These are phyloP conservation scores for Agelastica alni DNA, from an alignment of 2,888 invertebrate species.

Conservation along the genomic window DNA sequence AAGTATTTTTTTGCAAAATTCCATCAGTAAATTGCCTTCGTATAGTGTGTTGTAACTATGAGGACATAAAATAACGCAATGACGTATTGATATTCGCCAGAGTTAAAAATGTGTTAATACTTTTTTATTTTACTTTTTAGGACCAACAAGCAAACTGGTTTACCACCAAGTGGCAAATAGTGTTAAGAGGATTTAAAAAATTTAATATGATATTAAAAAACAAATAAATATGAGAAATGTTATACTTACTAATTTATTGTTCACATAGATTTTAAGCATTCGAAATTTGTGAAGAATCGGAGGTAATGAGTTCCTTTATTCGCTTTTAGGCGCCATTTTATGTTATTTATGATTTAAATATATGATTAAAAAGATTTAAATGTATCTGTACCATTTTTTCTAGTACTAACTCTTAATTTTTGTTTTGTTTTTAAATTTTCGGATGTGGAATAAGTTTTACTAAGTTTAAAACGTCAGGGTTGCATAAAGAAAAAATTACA, in stretches of 20 bases:
- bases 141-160: constrained; percentile 46
- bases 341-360: constrained; percentile 8
- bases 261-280: constrained; percentile 41
- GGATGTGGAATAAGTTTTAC: too few relatives aligned
- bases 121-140: constrained; percentile 41
- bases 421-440: background rate
- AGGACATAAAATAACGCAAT: too few relatives aligned
- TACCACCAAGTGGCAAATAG: constrained; percentile 49
- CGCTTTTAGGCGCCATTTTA: constrained; percentile 1
- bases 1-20: too few relatives aligned
- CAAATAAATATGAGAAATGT: constrained; percentile 20
- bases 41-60: too few relatives aligned
- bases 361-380: background rate
- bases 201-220: constrained; percentile 22
- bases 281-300: constrained; percentile 25
- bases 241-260: constrained; percentile 29
- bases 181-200: constrained; percentile 23
- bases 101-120: too few relatives aligned
- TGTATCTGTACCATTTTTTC: constrained; percentile 14
- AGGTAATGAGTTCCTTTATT: constrained; percentile 43
- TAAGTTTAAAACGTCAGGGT: too few relatives aligned
- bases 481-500: background rate
- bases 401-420: constrained; percentile 11
- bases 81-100: too few relatives aligned
- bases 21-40: too few relatives aligned